Evolutionary conservation across 2,888 invertebrate species (phyloP), one percentile per base, ranked within the genome.

Genomic region (Leuctra nigra): DNA sequence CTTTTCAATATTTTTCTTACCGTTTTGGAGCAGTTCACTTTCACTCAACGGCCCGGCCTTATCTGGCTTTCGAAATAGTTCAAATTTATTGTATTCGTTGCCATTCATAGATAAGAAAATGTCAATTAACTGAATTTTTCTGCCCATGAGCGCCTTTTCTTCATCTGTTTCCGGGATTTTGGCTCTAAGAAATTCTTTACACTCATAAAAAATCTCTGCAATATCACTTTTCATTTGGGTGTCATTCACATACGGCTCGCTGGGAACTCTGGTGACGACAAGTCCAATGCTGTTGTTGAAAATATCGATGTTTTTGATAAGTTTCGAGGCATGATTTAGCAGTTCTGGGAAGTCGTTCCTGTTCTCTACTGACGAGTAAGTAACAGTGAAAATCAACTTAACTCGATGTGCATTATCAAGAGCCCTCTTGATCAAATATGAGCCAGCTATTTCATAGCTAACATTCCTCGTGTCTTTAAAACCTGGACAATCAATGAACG

Each of bases 361-460:
- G 35, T 59, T 54, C n/a, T 29, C 55, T n/a, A 55, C 62, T 9
- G 14, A 11, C 16, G 63, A 59, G 24, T 63, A 58, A 44, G 61
- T 58, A 1, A 59, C 61, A 13, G 65, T 64, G 50, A 67, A 67
- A 4, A 62, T 55, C 13, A 68, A 14, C 57, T 64, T 63, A 63
- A 68, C 65, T 20, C 63, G 58, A 4, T 62, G 23, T 1, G 60
- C 62, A 39, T 62, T 60, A 11, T 59, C 48, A 4, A 61, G 64
- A 18, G 67, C 67, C 41, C 64, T 65, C 55, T 68, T 68, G 63
- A 66, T 66, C 18, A 63, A 62, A 57, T 66, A 68, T 48, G 66
- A 66, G 1, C 64, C 52, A 1, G 65, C 66, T 38, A 66, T 66
- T 38, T 64, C 64, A 33, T 68, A 63, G 23, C 63, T 61, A 3